Evolutionary conservation across 2,113 vertebrate species (phyloP).

Genomic region (Chloebia gouldiae): DNA sequence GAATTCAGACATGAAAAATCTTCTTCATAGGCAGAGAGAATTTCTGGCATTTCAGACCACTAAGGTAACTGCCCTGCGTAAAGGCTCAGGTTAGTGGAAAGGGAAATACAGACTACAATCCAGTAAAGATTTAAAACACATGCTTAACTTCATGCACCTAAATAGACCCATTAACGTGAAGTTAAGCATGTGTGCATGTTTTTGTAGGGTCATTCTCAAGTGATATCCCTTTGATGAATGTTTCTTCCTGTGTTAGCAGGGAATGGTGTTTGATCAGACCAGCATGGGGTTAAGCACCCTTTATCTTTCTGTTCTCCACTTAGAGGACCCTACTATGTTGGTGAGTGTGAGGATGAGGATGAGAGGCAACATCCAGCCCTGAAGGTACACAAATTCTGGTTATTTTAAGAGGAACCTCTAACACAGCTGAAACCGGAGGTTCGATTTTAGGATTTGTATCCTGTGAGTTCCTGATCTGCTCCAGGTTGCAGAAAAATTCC

Average conservation of each 20-base stretch:
- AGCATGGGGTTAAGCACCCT: slow-evolving; percentile 46
- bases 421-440: not conserved
- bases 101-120: slow-evolving; percentile 5
- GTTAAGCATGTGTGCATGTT: slow-evolving; percentile 37
- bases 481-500: not conserved
- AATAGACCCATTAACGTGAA: slow-evolving; percentile 14
- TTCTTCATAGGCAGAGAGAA: not conserved
- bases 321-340: not conserved
- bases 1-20: slow-evolving; percentile 12
- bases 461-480: not conserved
- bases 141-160: slow-evolving; percentile 49
- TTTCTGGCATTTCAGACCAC: slow-evolving; percentile 5
- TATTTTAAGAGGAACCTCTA: not conserved
- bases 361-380: not conserved
- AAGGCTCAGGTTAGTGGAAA: slow-evolving; percentile 26
- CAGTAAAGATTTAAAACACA: slow-evolving; percentile 55
- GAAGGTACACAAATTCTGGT: not conserved
- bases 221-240: slow-evolving; percentile 56
- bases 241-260: slow-evolving; percentile 55
- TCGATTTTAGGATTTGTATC: not conserved
- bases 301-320: slow-evolving; percentile 1
- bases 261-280: slow-evolving; percentile 40
- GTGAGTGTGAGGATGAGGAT: not conserved
- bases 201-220: slow-evolving; percentile 36
- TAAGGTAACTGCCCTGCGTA: not conserved